These are phyloP conservation scores for Julus scandinavius DNA, from an alignment of 2,888 invertebrate species.

Conservation along the genomic window DNA sequence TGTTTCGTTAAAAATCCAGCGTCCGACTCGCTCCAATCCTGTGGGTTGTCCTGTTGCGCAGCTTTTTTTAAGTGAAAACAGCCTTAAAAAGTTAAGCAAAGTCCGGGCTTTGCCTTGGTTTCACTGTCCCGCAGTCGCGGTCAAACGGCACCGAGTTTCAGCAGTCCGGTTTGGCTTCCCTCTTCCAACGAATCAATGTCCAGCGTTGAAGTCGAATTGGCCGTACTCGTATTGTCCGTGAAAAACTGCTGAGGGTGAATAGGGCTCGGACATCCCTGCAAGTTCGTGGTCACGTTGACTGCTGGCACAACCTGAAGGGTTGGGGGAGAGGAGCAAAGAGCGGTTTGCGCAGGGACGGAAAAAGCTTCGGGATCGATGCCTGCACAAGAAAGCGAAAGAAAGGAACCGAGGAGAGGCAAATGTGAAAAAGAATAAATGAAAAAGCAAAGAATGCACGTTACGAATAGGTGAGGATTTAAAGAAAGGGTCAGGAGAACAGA, in stretches of 20 bases:
- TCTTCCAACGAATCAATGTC: constrained; percentile 88
- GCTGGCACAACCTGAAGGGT: neutral
- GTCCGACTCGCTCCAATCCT: neutral
- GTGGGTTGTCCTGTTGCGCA: neutral
- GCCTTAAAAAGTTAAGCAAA: neutral
- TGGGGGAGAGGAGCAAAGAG: constrained; percentile 72
- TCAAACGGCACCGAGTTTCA: constrained; percentile 58
- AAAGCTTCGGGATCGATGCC: neutral
- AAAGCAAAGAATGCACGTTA: neutral
- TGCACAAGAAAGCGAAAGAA: neutral
- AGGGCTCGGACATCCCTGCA: neutral
- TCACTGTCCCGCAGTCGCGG: neutral
- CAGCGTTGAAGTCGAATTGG: constrained; percentile 73
- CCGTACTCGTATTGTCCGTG: constrained; percentile 47
- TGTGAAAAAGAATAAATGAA: neutral
- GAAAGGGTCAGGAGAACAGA: neutral
- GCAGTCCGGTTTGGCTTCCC: constrained; percentile 62
- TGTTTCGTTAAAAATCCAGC: neutral
- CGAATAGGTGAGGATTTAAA: neutral
- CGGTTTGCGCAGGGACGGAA: constrained; percentile 77
- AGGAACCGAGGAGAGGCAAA: neutral
- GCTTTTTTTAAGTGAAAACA: constrained; percentile 16
- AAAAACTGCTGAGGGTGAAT: constrained; percentile 50
- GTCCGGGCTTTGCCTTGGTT: neutral
- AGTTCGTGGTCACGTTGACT: neutral